Base-by-base conservation (phyloP, 1,140 invertebrate genomes). In the Platyura marginata region DNA sequence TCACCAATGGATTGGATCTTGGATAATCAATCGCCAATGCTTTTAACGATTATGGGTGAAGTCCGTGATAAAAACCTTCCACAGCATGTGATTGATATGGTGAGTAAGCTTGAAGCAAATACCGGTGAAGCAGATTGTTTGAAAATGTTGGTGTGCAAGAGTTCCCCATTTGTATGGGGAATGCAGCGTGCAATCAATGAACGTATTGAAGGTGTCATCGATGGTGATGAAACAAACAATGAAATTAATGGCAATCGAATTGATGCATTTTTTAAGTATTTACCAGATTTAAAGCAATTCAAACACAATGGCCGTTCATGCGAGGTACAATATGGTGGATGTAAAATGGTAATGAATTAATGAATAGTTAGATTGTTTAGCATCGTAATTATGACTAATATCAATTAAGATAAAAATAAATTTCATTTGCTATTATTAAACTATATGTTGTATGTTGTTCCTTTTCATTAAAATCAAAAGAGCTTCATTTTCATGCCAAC, bases 141-240 rank as follows among this genome's bases (percentile, higher is more conserved):
- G 2, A 72, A 76, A 56, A 59, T 84, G 13, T 54, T 88, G 10
- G 58, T 86, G 42, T 88, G 84, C 53, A 86, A 85, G 62, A 70
- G 71, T 35, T 70, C 75, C 2, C 81, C 81, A 2, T 71, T 86
- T 32, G 72, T 87, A 46, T 70, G 64, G 58, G 75, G 74, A 41
- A 80, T 81, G 66, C 82, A 87, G 56, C 66, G 68, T 22, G 70
- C 75, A 2, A 54, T 80, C 1, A 63, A 65, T 47, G 58, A 58
- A 21, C 57, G 59, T 20, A 46, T 61, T 16, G 44, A 49, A 15
- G 13, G 6, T 20, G 44, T 47, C 16, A 45, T 18, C 5, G 49
- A 52, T 45, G 57, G 57, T 39, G 51, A 56, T 23, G 46, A 44
- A n/a, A 25, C 49, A 13, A 48, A 49, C 21, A 25, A 41, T 20